Conservation (phyloP, 1,140 invertebrate genomes). For the Brachionus asplanchnoidis region DNA sequence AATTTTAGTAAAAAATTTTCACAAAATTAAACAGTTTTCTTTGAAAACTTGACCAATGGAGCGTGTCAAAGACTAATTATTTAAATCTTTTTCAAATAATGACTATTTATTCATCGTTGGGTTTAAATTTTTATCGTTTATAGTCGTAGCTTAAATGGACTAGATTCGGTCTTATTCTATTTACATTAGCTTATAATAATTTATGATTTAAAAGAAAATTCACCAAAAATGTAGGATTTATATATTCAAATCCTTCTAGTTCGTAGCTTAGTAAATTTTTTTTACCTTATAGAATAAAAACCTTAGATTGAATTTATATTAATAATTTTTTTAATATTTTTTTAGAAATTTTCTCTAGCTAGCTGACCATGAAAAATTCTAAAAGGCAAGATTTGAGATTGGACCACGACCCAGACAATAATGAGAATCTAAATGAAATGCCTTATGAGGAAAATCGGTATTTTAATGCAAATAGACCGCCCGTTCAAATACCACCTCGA, state of each 20-base stretch:
- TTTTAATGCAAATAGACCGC: not conserved
- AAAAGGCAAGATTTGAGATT: constrained; percentile 10
- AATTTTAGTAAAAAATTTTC: not conserved
- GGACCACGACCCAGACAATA: not conserved
- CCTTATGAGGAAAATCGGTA: constrained; percentile 12
- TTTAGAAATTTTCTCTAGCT: not conserved
- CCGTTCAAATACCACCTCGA: not conserved
- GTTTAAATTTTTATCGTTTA: not conserved
- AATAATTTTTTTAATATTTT: not conserved
- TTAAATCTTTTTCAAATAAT: constrained; percentile 21
- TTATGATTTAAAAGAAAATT: not conserved
- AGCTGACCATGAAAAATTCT: not conserved
- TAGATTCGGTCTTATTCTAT: not conserved
- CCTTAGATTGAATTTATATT: not conserved
- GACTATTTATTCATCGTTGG: not conserved
- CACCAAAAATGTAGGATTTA: not conserved
- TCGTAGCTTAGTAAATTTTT: not conserved
- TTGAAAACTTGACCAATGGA: not conserved
- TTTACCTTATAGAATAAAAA: constrained; percentile 23
- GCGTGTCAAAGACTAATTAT: constrained; percentile 9
- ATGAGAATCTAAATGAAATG: constrained; percentile 7
- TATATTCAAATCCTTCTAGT: not conserved
- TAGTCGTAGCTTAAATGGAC: not conserved
- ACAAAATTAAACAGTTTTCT: not conserved
- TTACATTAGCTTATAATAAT: constrained; percentile 22